A percentile compares a stretch with the other conserved stretches of the same genome.
phyloP scores from a whole-genome alignment of 2,113 vertebrate species.

The Orthonyx spaldingii region DNA sequence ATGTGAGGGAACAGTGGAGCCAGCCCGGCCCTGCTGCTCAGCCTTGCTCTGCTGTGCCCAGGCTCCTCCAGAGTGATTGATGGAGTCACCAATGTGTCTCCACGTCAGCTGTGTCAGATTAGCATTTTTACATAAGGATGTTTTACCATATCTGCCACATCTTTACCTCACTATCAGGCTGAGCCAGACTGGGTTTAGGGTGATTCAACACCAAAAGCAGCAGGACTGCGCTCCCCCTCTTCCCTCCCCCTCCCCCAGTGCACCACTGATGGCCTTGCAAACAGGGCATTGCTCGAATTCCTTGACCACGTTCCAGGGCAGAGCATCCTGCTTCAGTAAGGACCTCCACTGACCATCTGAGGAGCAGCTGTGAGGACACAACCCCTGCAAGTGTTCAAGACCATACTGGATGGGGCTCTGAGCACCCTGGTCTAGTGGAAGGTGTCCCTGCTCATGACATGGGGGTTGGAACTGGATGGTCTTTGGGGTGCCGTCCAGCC shows the following conservation, averaged over 20 bases:
- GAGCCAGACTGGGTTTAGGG: not conserved
- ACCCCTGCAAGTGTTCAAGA: not conserved
- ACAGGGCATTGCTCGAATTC: not conserved
- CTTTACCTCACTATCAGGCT: not conserved
- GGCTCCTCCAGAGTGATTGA: accelerated
- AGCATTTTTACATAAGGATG: not conserved
- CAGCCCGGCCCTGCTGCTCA: not conserved
- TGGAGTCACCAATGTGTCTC: not conserved
- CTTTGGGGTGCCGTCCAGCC: not conserved
- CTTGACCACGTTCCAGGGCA: not conserved
- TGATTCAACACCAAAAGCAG: not conserved
- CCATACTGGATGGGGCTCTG: not conserved
- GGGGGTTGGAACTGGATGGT: not conserved
- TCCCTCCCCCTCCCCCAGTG: not conserved
- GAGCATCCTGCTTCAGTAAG: not conserved
- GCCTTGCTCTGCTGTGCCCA: not conserved
- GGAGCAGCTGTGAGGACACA: not conserved
- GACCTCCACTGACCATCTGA: not conserved
- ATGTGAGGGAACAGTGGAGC: not conserved
- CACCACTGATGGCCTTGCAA: not conserved
- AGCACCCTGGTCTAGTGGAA: not conserved
- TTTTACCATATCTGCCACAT: not conserved
- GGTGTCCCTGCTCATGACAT: not conserved
- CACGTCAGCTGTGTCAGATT: not conserved
- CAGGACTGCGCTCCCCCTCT: too few species aligned